phyloP scores from a whole-genome alignment of 2,113 vertebrate genomes.

The Collichthys lucidus region DNA sequence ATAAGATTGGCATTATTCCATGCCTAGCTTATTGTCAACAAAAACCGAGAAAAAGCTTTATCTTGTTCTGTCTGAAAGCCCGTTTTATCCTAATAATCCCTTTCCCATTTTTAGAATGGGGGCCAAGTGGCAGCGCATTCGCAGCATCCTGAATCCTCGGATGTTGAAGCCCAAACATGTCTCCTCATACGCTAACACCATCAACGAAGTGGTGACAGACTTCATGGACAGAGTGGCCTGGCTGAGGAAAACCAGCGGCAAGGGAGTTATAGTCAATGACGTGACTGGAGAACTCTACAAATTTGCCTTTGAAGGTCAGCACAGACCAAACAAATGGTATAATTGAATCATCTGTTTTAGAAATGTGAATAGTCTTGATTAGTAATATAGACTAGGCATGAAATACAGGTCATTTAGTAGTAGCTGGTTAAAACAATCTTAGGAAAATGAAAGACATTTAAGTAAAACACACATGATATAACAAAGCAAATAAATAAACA shows the following conservation, averaged over 20 bases:
- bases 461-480: not conserved
- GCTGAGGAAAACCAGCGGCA: slow-evolving; percentile 78
- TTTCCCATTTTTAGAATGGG: slow-evolving; percentile 79
- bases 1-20: not conserved
- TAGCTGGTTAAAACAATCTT: not conserved
- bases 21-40: not conserved
- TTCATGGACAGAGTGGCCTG: slow-evolving; percentile 85
- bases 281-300: slow-evolving; percentile 90
- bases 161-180: slow-evolving; percentile 94
- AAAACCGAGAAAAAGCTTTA: not conserved
- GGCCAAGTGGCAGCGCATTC: slow-evolving; percentile 88
- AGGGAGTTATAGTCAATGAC: slow-evolving; percentile 85
- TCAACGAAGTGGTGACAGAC: slow-evolving; percentile 91
- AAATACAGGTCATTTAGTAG: not conserved
- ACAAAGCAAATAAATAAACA: not conserved
- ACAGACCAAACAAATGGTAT: not conserved
- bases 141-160: slow-evolving; percentile 91
- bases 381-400: not conserved
- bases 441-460: not conserved
- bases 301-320: slow-evolving; percentile 94
- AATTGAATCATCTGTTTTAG: not conserved
- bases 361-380: not conserved
- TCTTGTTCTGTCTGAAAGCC: not conserved
- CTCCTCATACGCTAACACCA: slow-evolving; percentile 82
- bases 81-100: not conserved